A percentile compares a stretch with the other conserved stretches of the same genome.
Evolutionary conservation across 1,140 invertebrate species (phyloP).

Genomic region (Macrobrachium nipponense): DNA sequence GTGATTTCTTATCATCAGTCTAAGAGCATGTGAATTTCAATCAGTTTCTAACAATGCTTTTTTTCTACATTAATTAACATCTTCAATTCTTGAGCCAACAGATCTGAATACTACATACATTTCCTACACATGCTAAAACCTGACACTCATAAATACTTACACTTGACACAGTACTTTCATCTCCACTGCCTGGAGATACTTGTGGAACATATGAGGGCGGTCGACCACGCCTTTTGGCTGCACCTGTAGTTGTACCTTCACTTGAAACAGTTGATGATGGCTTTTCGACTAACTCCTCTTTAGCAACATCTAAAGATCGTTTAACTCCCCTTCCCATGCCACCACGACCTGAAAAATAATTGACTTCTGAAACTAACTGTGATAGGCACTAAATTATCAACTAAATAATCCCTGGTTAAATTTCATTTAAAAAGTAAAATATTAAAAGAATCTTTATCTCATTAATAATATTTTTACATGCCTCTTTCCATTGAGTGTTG

Average conservation of each 20-base stretch:
- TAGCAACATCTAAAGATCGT: conserved; percentile 7
- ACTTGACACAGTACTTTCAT: conserved; percentile 16
- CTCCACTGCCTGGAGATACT: neutral
- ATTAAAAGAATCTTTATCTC: too few species aligned
- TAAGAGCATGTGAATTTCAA: conserved; percentile 36
- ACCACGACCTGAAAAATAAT: conserved; percentile 37
- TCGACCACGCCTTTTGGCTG: conserved; percentile 45
- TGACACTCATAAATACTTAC: conserved; percentile 8
- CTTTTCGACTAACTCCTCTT: neutral
- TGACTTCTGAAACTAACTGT: conserved; percentile 12
- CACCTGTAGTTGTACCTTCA: neutral
- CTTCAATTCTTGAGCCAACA: conserved; percentile 33
- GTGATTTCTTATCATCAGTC: conserved; percentile 49
- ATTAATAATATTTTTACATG: too few species aligned
- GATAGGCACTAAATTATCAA: too few species aligned
- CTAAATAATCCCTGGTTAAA: too few species aligned
- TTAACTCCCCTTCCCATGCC: conserved; percentile 33
- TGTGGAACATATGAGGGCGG: conserved; percentile 32
- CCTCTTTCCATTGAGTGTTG: too few species aligned
- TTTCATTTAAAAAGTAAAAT: too few species aligned
- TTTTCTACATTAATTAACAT: conserved; percentile 29
- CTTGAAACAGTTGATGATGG: conserved; percentile 1
- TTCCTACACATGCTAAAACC: conserved; percentile 27
- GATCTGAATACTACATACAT: conserved; percentile 32
- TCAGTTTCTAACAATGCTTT: conserved; percentile 13